These are phyloP conservation scores for Telmatherina bonti DNA, from an alignment of 2,797 vertebrate species.

Conservation along the genomic window DNA sequence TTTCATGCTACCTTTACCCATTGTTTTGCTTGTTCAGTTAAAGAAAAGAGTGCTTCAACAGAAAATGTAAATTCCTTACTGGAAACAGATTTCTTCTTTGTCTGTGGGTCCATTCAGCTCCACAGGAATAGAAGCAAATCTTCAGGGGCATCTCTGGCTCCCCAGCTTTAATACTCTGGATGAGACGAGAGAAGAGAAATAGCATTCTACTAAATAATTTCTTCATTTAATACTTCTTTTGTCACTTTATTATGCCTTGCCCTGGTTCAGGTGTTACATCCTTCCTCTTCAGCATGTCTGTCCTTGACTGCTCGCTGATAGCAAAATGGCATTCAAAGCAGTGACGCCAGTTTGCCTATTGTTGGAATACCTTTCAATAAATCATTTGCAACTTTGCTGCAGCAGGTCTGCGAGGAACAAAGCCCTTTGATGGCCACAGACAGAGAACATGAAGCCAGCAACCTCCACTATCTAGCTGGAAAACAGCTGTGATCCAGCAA, in stretches of 20 bases:
- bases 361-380: constrained; percentile 25
- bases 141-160: constrained; percentile 8
- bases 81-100: not conserved
- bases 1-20: not conserved
- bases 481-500: constrained; percentile 25
- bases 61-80: not conserved
- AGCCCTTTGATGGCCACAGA: constrained; percentile 4
- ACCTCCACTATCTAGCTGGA: not conserved
- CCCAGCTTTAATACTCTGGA: not conserved
- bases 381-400: not conserved
- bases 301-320: constrained; percentile 48
- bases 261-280: constrained; percentile 21
- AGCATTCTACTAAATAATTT: not conserved
- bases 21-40: not conserved
- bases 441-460: not conserved
- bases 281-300: constrained; percentile 14
- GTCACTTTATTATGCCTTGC: not conserved
- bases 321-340: constrained; percentile 11
- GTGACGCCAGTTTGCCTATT: constrained; percentile 23
- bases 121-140: constrained; percentile 4
- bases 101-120: not conserved
- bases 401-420: constrained; percentile 20
- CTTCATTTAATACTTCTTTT: constrained; percentile 17
- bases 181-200: not conserved
- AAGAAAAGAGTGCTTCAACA: constrained; percentile 2